These are phyloP conservation scores for Heliothis peltigera DNA, from an alignment of 2,888 invertebrate genomes.

Conservation along the genomic window DNA sequence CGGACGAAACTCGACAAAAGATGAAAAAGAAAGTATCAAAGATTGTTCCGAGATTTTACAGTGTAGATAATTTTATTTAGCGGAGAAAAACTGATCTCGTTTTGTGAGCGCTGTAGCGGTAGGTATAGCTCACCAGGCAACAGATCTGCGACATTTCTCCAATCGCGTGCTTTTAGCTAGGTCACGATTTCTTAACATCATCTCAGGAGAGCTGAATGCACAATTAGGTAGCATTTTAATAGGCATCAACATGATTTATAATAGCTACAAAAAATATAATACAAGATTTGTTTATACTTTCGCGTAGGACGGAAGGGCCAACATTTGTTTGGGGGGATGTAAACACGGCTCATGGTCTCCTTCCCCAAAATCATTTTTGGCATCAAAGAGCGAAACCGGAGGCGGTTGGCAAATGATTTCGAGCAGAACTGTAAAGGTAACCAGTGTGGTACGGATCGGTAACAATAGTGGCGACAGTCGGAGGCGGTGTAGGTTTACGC, in stretches of 20 bases:
- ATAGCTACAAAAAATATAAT: not conserved
- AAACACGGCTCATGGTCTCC: not conserved
- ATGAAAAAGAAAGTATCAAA: slow-evolving; percentile 55
- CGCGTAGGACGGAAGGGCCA: not conserved
- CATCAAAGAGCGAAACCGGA: slow-evolving; percentile 1
- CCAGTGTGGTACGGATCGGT: slow-evolving; percentile 54
- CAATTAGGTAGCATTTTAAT: too few relatives aligned
- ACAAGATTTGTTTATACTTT: not conserved
- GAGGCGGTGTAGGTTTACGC: slow-evolving; percentile 75
- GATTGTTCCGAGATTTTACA: slow-evolving; percentile 28
- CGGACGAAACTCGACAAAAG: slow-evolving; percentile 49
- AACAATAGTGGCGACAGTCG: slow-evolving; percentile 63
- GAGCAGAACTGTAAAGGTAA: slow-evolving; percentile 38
- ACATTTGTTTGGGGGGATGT: too few relatives aligned
- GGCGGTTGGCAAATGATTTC: slow-evolving; percentile 36
- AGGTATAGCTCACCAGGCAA: slow-evolving; percentile 33
- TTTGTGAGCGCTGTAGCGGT: slow-evolving; percentile 42
- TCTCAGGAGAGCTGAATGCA: slow-evolving; percentile 13
- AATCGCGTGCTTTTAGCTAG: slow-evolving; percentile 48
- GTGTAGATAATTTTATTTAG: slow-evolving; percentile 36
- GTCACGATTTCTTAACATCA: slow-evolving; percentile 37
- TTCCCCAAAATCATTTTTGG: slow-evolving; percentile 2
- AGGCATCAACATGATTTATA: not conserved
- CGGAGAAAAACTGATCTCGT: slow-evolving; percentile 39
- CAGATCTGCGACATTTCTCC: slow-evolving; percentile 45